Evolutionary conservation across 2,113 vertebrate species (phyloP).

Genomic region (Esox niger): DNA sequence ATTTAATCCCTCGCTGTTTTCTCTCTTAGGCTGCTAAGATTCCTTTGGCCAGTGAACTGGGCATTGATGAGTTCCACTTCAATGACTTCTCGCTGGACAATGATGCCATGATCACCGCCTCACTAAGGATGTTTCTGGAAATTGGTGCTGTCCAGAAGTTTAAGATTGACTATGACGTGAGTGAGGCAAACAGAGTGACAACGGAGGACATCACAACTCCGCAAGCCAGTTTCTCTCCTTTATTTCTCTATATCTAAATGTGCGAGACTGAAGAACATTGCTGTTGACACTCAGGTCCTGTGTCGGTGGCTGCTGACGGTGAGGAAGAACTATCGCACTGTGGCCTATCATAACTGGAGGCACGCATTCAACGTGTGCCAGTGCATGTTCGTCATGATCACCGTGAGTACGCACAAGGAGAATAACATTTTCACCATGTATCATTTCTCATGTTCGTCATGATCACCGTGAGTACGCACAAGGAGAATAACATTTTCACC

Average conservation of each 20-base stretch:
- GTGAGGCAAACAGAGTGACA: not conserved
- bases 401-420: slow-evolving; percentile 55
- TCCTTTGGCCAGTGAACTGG: slow-evolving; percentile 72
- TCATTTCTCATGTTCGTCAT: too few species aligned
- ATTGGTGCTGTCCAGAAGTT: slow-evolving; percentile 77
- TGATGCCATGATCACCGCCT: slow-evolving; percentile 78
- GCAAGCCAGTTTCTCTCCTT: too few species aligned
- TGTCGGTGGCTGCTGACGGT: slow-evolving; percentile 79
- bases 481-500: too few species aligned
- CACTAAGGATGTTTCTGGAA: slow-evolving; percentile 78
- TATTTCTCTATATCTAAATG: not conserved
- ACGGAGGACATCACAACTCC: too few species aligned
- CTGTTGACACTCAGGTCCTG: slow-evolving; percentile 72
- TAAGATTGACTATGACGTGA: slow-evolving; percentile 79
- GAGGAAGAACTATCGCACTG: slow-evolving; percentile 79
- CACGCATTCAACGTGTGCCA: slow-evolving; percentile 80
- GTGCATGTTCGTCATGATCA: slow-evolving; percentile 80
- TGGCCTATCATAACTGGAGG: slow-evolving; percentile 80
- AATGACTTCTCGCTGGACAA: slow-evolving; percentile 79
- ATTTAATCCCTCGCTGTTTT: not conserved
- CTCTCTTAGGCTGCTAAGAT: slow-evolving; percentile 74
- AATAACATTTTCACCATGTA: too few species aligned
- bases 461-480: too few species aligned
- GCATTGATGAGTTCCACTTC: slow-evolving; percentile 77
- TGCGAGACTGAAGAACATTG: too few species aligned